A percentile compares a stretch with the other conserved stretches of the same genome.
phyloP scores from a whole-genome alignment of 2,113 vertebrate species.

The Bubo scandiacus region DNA sequence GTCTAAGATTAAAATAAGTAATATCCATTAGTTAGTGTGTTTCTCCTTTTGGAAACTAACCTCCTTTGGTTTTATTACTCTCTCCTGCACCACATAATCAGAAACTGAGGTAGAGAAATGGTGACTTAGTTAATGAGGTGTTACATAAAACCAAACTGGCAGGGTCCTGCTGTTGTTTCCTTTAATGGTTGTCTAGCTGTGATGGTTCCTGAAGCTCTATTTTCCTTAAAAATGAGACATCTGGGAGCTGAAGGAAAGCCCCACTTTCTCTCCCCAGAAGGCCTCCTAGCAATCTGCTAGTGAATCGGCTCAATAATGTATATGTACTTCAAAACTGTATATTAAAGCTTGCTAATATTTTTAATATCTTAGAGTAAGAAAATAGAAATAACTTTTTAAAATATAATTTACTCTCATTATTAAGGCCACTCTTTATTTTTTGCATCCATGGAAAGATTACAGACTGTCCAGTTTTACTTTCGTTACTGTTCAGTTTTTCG shows the following conservation, averaged over 20 bases:
- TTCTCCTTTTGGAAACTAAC: neutral
- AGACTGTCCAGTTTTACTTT: neutral
- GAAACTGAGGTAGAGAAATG: conserved; percentile 45
- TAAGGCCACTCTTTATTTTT: neutral
- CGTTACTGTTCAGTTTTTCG: neutral
- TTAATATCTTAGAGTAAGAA: neutral
- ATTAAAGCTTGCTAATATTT: neutral
- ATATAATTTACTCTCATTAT: neutral
- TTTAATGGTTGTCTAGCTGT: neutral
- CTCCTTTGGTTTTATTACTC: conserved; percentile 3
- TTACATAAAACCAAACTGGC: neutral
- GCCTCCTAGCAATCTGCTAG: neutral
- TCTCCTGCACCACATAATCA: neutral
- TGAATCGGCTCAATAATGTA: neutral
- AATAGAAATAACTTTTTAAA: conserved; percentile 14
- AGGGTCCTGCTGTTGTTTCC: neutral
- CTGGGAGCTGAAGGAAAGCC: conserved; percentile 7
- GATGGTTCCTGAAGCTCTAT: neutral
- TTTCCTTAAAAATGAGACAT: neutral
- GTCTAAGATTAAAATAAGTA: neutral
- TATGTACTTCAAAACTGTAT: neutral
- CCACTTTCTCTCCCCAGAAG: neutral
- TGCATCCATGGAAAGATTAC: neutral
- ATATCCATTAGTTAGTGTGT: neutral
- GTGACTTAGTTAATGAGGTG: neutral